Evolutionary conservation across 2,797 vertebrate species (phyloP).

Genomic region (Numenius phaeopus): DNA sequence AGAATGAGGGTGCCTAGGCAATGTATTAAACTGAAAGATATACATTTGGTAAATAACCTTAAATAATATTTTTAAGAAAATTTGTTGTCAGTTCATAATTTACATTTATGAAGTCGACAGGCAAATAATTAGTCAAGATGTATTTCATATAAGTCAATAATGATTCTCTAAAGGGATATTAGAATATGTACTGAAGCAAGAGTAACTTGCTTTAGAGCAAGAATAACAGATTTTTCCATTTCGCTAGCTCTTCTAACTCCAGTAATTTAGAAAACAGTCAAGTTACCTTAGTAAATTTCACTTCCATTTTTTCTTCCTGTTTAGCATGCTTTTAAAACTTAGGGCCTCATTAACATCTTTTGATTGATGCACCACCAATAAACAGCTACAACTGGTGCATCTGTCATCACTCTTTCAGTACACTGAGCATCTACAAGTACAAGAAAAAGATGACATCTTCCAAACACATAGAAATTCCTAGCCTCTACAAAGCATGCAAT

Average conservation of each 20-base stretch:
- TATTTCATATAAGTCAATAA: neutral
- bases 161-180: neutral
- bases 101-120: neutral
- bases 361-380: neutral
- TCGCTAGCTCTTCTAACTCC: neutral
- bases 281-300: neutral
- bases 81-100: neutral
- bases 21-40: neutral
- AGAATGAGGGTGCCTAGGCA: neutral
- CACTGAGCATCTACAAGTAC: neutral
- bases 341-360: neutral
- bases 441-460: neutral
- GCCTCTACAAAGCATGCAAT: neutral
- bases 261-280: neutral
- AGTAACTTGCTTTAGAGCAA: neutral
- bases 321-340: neutral
- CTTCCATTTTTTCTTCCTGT: neutral
- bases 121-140: neutral
- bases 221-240: neutral
- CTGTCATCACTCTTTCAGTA: neutral
- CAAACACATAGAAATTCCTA: neutral
- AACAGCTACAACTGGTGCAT: neutral
- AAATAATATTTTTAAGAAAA: neutral
- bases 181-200: neutral
- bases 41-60: neutral